Conservation (phyloP, 2,113 vertebrate genomes). For the Albula goreensis region DNA sequence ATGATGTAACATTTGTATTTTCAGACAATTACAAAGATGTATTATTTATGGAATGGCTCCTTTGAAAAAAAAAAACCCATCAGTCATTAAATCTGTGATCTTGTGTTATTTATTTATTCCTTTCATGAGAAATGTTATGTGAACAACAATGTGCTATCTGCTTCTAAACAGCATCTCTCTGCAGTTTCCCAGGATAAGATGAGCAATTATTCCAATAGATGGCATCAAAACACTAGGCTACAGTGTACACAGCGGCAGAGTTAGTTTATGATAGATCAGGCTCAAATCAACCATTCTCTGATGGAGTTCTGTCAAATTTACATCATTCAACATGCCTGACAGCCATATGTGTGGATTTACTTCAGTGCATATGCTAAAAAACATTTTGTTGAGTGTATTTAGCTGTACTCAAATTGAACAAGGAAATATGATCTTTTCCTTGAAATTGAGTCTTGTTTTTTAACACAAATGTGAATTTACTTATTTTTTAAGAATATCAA, state of each 20-base stretch:
- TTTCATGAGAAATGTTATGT: background rate
- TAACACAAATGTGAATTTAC: background rate
- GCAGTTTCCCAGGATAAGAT: conserved; percentile 40
- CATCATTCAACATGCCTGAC: background rate
- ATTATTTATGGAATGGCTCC: background rate
- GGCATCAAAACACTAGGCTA: conserved; percentile 97
- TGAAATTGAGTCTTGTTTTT: background rate
- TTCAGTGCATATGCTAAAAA: background rate
- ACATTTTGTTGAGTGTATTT: background rate
- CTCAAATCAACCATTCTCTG: conserved; percentile 5
- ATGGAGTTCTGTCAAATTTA: background rate
- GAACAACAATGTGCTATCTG: background rate
- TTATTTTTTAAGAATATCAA: background rate
- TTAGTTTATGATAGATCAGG: conserved; percentile 37
- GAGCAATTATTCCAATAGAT: conserved; percentile 93
- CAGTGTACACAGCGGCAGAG: conserved; percentile 47
- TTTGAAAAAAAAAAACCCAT: background rate
- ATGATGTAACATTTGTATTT: conserved; percentile 10
- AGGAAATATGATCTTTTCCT: background rate
- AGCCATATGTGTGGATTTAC: background rate
- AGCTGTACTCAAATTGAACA: background rate
- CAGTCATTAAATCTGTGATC: background rate
- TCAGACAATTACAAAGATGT: background rate
- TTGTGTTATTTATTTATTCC: background rate
- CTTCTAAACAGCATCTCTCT: background rate